These are phyloP conservation scores for Amphimedon queenslandica DNA, from an alignment of 37 sponge, comb jelly and placozoan species.

Conservation along the genomic window DNA sequence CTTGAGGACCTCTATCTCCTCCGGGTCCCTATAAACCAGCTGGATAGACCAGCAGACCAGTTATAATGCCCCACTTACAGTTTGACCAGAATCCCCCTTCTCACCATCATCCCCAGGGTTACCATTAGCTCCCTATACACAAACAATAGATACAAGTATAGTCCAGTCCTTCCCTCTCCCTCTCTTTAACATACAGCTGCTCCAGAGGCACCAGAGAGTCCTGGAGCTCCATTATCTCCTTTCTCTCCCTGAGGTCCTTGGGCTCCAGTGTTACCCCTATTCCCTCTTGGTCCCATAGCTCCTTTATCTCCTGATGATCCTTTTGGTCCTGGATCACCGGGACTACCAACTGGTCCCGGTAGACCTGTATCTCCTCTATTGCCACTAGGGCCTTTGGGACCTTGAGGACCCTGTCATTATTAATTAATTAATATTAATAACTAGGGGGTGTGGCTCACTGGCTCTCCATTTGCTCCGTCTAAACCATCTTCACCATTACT, in stretches of 20 bases:
- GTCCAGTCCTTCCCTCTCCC: neutral
- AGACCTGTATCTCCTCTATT: neutral
- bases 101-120: neutral
- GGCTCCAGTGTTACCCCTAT: conserved; percentile 28
- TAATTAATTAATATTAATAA: neutral
- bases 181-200: conserved; percentile 42
- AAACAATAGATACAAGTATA: too few species aligned
- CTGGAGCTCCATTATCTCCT: conserved; percentile 45
- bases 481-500: neutral
- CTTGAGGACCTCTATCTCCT: conserved; percentile 12
- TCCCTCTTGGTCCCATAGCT: conserved; percentile 38
- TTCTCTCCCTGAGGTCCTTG: conserved; percentile 49
- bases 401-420: neutral
- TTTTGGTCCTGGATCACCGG: conserved; percentile 26
- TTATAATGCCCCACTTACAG: neutral
- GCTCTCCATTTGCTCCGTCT: neutral
- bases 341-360: conserved; percentile 43
- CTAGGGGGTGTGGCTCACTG: neutral
- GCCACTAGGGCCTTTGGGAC: neutral
- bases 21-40: neutral
- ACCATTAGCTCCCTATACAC: neutral
- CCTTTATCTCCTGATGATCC: conserved; percentile 46
- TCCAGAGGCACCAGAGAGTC: conserved; percentile 52
- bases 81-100: neutral
- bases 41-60: neutral